Conservation (phyloP, 2,113 vertebrate genomes). For the Austrofundulus limnaeus region DNA sequence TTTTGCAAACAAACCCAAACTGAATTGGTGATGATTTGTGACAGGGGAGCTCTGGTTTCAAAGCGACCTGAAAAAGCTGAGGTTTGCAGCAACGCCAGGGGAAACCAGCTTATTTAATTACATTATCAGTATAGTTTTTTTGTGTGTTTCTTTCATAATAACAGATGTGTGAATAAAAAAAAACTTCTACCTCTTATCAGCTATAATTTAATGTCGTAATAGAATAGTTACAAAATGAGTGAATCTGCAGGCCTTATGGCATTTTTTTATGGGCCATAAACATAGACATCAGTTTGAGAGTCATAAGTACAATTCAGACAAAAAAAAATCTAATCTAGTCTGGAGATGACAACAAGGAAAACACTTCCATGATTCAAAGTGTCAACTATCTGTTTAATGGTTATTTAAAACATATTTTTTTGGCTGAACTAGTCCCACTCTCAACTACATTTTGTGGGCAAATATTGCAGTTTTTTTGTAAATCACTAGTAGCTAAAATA, state of each 20-base stretch:
- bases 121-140: background rate
- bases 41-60: conserved; percentile 30
- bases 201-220: background rate
- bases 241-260: background rate
- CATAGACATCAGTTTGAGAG: too few species aligned
- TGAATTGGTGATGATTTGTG: conserved; percentile 33
- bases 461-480: too few species aligned
- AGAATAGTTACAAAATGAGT: background rate
- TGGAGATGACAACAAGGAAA: background rate
- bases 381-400: background rate
- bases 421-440: background rate
- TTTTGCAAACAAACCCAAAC: conserved; percentile 21
- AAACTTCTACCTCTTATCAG: too few species aligned
- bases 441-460: background rate
- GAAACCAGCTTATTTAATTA: conserved; percentile 15
- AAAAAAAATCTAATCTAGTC: background rate
- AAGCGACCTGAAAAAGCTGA: conserved; percentile 33
- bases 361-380: background rate
- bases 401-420: background rate
- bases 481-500: too few species aligned
- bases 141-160: background rate
- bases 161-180: background rate
- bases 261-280: too few species aligned
- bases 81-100: conserved; percentile 3
- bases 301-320: background rate